phyloP scores from a whole-genome alignment of 1,140 invertebrate genomes.

The Orussus abietinus region DNA sequence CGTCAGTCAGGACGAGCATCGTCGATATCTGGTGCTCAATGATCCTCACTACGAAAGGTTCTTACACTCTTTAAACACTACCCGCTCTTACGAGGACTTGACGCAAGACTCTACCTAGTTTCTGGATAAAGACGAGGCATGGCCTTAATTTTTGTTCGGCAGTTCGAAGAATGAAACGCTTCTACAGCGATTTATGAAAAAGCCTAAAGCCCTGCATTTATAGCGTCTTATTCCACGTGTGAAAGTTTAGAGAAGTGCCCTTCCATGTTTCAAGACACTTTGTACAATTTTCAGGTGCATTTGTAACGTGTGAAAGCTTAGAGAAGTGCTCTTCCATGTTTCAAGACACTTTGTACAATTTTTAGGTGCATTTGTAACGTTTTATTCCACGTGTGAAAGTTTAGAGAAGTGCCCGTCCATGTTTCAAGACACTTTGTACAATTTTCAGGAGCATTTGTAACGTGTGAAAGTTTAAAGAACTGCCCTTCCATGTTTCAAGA shows the following conservation, averaged over 20 bases:
- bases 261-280: no score
- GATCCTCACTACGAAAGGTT: conserved; percentile 16
- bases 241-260: no score
- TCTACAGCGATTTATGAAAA: no score
- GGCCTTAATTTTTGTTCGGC: background rate
- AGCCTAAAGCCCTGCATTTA: no score
- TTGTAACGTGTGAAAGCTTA: conserved; percentile 2
- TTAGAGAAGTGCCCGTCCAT: no score
- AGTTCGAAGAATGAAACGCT: background rate
- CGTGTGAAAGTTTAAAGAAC: conserved; percentile 1
- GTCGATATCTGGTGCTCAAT: conserved; percentile 12
- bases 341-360: background rate
- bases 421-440: background rate
- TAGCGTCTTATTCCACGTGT: no score
- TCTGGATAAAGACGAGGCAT: no score
- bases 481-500: background rate
- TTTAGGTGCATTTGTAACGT: no score
- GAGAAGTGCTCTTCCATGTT: background rate
- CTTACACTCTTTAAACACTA: no score
- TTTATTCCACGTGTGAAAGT: no score
- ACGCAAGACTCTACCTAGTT: no score
- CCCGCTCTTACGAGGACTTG: no score
- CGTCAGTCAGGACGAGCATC: conserved; percentile 9
- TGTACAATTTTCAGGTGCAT: background rate
- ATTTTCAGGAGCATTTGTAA: background rate